These are phyloP conservation scores for Gadopsis marmoratus DNA, from an alignment of 2,797 vertebrate species.

Conservation along the genomic window DNA sequence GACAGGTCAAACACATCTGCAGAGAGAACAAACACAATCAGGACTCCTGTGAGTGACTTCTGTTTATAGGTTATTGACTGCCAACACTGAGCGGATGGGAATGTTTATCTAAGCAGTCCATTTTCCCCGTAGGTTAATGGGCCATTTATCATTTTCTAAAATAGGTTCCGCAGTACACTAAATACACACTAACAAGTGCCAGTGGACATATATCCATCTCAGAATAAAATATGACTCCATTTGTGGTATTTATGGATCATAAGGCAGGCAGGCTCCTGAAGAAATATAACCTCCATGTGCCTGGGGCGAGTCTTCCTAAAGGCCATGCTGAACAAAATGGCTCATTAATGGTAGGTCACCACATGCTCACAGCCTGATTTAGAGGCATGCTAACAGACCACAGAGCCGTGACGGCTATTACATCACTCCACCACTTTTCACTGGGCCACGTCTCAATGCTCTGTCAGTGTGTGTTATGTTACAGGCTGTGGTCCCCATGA, in stretches of 20 bases:
- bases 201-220: slow-evolving; percentile 38
- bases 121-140: slow-evolving; percentile 32
- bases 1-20: slow-evolving; percentile 89
- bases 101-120: slow-evolving; percentile 45
- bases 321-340: slow-evolving; percentile 64
- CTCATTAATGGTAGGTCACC: slow-evolving; percentile 72
- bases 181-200: slow-evolving; percentile 32
- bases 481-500: slow-evolving; percentile 24
- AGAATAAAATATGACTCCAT: slow-evolving; percentile 62
- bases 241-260: slow-evolving; percentile 63
- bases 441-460: slow-evolving; percentile 37
- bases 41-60: slow-evolving; percentile 13
- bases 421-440: slow-evolving; percentile 59
- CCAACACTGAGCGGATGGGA: slow-evolving; percentile 27
- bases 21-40: slow-evolving; percentile 72
- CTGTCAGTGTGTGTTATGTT: slow-evolving; percentile 53
- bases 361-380: slow-evolving; percentile 67
- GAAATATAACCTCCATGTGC: slow-evolving; percentile 59
- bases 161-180: slow-evolving; percentile 34
- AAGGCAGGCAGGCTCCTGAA: slow-evolving; percentile 37
- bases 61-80: slow-evolving; percentile 28
- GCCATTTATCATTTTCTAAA: slow-evolving; percentile 43
- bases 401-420: slow-evolving; percentile 62
- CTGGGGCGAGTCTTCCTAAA: slow-evolving; percentile 61
- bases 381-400: slow-evolving; percentile 62